These are phyloP conservation scores for human (Homo sapiens) DNA, from an alignment of 2,113 vertebrate genomes.

Conservation along the genomic window DNA sequence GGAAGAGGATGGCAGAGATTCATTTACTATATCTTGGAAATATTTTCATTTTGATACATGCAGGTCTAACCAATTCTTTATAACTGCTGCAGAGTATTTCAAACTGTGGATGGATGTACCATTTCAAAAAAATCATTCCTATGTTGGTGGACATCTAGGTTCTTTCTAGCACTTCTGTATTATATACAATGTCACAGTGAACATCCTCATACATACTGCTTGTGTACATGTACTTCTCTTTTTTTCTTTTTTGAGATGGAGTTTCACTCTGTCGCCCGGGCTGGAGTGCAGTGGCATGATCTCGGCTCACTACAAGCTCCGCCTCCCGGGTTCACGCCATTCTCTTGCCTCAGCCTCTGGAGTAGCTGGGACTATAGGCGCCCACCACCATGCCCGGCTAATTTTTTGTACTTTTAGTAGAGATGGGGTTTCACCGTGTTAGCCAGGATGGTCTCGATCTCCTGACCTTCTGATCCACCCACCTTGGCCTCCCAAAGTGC, in stretches of 20 bases:
- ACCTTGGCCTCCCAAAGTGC: no score
- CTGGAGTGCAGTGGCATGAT: no score
- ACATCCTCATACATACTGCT: neutral
- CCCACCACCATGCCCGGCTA: fast-evolving
- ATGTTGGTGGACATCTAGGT: neutral
- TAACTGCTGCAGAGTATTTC: neutral
- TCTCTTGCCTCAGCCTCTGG: no score
- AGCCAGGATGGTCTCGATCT: no score
- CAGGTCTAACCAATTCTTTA: neutral
- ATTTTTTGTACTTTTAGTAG: no score
- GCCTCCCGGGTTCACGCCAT: no score
- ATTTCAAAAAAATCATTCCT: neutral
- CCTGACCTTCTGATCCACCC: no score
- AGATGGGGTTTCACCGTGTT: no score
- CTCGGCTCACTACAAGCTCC: no score
- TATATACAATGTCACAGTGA: neutral
- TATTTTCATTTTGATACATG: neutral
- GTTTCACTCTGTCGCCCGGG: no score
- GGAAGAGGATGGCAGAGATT: neutral
- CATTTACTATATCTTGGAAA: neutral
- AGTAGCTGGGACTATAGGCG: no score
- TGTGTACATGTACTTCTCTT: neutral
- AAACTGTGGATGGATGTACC: neutral
- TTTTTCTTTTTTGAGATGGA: no score
- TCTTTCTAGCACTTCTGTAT: neutral